Base-by-base conservation (phyloP, 1,140 invertebrate genomes). In the Vanessa atalanta region DNA sequence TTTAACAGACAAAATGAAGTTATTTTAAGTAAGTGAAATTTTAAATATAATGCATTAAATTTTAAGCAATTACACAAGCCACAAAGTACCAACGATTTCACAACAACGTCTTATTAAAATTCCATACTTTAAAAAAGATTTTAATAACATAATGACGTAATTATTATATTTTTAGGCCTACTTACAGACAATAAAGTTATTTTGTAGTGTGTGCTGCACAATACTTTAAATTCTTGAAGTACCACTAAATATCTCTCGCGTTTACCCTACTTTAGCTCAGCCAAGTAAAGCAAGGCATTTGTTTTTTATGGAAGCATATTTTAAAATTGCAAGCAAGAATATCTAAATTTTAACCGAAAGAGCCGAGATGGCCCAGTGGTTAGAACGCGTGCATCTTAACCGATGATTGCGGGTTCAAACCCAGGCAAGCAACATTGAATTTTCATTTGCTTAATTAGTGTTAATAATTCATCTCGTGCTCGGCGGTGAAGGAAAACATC, bases 111-210 rank as follows among this genome's bases (percentile, higher is more conserved):
- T 43, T 47, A 57, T 60, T 69, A 60, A 69, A 69, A 47, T 55
- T 69, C 53, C 31, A 37, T 47, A 51, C 53, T 69, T 47, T 47
- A 69, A 26, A 16, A 67, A 47, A 69, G 16, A 69, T 47, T 47
- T 53, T 69, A 60, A 57, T 57, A 68, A 68, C 20, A 16, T 15
- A 60, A 13, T 37, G 26, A 61, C 15, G 57, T 61, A 37, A 61
- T 11, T 23, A 57, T 60, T 57, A 69, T 23, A 47, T 47, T 61
- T 16, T 69, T 69, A 57, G 43, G 26, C 20, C 31, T 23, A 37
- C 31, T 69, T 69, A 5, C 2, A 14, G 55, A 20, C 7, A 51
- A 67, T 55, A 53, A 67, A 16, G 31, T 53, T 60, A 69, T 9
- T 57, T 16, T 69, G 43, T 69, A 57, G 43, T 47, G 66, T 23